Base-by-base conservation (phyloP, 2,797 vertebrate genomes). In the Gephyroberyx darwinii region DNA sequence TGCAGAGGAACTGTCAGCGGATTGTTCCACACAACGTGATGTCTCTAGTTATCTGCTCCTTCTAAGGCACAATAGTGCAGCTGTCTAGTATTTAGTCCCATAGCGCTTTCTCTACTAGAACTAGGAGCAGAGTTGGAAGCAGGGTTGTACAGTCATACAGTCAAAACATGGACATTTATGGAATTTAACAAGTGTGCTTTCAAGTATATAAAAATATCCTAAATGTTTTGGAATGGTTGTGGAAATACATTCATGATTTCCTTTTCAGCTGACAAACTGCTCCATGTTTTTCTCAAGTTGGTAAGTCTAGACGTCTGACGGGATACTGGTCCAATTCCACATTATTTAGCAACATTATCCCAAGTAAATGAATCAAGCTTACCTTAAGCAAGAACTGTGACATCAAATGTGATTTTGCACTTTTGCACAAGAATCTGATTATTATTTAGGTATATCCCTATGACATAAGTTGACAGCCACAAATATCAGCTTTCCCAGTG, bases 1-100 rank as follows among this genome's bases (percentile, higher is more conserved):
- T 76, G 39, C 41, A 59, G 55, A 80, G 61, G 37, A 70, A 47
- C 71, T 41, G 57, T 37, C 59, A 20, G 65, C 63, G 71, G 68
- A 78, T 65, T 69, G 50, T 30, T n/a, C 61, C 22, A 4, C 47
- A 37, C 26, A 14, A 22, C 17, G 53, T 45, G 17, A 57, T 47
- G 14, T 37, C 0, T 0, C 13, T 26, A 65, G 7, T 62, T 41
- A 19, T 59, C 56, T 39, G 43, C 31, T 20, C 33, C n/a, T 22
- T 20, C 48, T 51, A 20, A 19, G 1, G 19, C 14, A 37, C 54
- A n/a, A 9, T 9, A 13, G 20, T 43, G 22, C 33, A 39, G 59
- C 35, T 19, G 54, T 70, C 16, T 72, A 2, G 8, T 48, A 17
- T 72, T 75, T 22, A 37, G n/a, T 58, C 53, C 14, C 51, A 59